Base-by-base conservation (phyloP, 1,140 invertebrate genomes). In the Aphelinus certus region DNA sequence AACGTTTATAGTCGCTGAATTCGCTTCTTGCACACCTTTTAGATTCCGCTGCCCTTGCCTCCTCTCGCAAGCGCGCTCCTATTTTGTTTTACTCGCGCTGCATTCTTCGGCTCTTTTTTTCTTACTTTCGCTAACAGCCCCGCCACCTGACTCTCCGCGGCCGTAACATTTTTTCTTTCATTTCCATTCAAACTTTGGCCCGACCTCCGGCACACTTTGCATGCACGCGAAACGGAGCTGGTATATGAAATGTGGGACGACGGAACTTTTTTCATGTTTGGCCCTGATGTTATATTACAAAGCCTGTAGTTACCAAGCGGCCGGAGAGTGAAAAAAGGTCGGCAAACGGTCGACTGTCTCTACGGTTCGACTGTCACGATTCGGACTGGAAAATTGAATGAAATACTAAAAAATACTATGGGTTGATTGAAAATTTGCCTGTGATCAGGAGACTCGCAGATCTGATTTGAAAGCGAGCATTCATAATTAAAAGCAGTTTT, bases 1-100 rank as follows among this genome's bases (percentile, higher is more conserved):
- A 80, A 79, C 78, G 77, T 79, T 80, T 80, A 79, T 75, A 73
- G 77, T 70, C 71, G 69, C 66, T 63, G 73, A 63, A 60, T 66
- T 77, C 61, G 76, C 73, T 73, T 69, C 43, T n/a, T 62, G 47
- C 73, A 43, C 74, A 62, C 75, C 72, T 43, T 73, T 69, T 61
- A 71, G 73, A 79, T 75, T 69, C 48, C 64, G 61, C 69, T 69
- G 58, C 71, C 51, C 46, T 42, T 64, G 47, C 45, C 7, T 64
- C 10, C 48, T 47, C 69, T 45, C 69, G 60, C 53, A 26, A 26
- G 26, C 26, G 26, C 4, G 7, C 51, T 56, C 26, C 49, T 42
- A 45, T 42, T 49, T 73, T 66, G 55, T 73, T 73, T 66, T 66
- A 72, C 63, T 66, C 64, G 51, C 61, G 4, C 61, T 56, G 10